A percentile compares a stretch with the other conserved stretches of the same genome.
phyloP scores from a whole-genome alignment of 2,888 invertebrate genomes.

The Sarcophaga caerulescens region DNA sequence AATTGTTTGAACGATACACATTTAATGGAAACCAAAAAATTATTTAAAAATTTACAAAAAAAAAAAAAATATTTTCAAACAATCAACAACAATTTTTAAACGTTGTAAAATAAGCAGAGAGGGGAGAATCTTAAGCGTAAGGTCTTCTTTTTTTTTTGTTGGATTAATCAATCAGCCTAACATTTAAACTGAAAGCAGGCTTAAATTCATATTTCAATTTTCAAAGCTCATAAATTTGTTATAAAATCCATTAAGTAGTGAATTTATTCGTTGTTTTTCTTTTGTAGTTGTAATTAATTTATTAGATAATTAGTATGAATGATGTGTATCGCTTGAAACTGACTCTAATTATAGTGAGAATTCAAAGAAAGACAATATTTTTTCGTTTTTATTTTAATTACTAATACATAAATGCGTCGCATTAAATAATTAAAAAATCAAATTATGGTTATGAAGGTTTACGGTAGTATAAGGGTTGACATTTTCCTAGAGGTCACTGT shows the following conservation, averaged over 20 bases:
- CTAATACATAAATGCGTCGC: too few species aligned
- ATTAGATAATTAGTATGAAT: conserved; percentile 36
- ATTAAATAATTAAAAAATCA: too few species aligned
- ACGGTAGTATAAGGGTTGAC: too few species aligned
- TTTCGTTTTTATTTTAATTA: too few species aligned
- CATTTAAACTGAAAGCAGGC: neutral
- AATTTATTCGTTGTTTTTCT: neutral
- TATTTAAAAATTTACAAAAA: conserved; percentile 6
- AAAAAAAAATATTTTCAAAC: conserved; percentile 24
- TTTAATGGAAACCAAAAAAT: conserved; percentile 4
- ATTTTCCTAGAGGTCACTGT: too few species aligned
- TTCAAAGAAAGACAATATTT: conserved; percentile 2
- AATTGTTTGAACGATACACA: conserved; percentile 37
- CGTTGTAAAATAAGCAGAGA: conserved; percentile 12
- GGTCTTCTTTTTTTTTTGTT: neutral
- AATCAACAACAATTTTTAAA: conserved; percentile 20
- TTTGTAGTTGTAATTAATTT: conserved; percentile 37
- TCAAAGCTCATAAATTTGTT: too few species aligned
- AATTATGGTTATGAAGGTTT: too few species aligned
- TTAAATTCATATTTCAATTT: neutral
- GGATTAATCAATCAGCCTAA: too few species aligned
- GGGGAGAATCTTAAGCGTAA: neutral
- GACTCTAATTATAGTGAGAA: conserved; percentile 10
- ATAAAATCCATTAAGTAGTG: neutral
- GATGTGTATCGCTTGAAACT: conserved; percentile 29